Base-by-base conservation (phyloP, 2,113 vertebrate species). In the Dicerorhinus sumatrensis region DNA sequence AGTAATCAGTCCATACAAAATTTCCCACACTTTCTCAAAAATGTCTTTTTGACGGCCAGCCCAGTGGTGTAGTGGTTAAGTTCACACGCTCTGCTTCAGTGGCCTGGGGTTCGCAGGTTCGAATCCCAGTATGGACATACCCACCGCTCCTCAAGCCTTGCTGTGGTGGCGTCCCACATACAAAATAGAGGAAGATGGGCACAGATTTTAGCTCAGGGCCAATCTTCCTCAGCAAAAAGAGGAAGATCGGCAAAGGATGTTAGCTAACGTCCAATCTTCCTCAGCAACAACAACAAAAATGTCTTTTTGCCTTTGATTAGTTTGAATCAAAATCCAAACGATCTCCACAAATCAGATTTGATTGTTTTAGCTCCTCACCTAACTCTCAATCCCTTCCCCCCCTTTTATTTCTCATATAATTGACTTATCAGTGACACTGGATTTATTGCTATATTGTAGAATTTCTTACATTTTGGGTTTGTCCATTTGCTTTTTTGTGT, bases 381-480 rank as follows among this genome's bases (percentile, higher is more conserved):
- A 79, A 39, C 1, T 11, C 1, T 27, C 2, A 21, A 5, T 33
- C 36, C 16, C 16, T 23, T 31, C 14, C 63, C 39, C 33, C 31
- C 17, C 11, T 13, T 65, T 77, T 42, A 42, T 42, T 42, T 3
- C 18, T 36, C 27, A n/a, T 63, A 8, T 9, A 6, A 0, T 42
- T 70, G 23, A 20, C 27, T 92, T 76, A 51, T 42, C 62, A 77
- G 14, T 86, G n/a, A 94, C 85, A 93, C 6, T 46, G 8, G 25
- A 8, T 73, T 76, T 42, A 70, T 72, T 81, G 7, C 91, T 42
- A 25, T 72, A 3, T 69, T 87, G 29, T 46, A 92, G 42, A 77
- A 70, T 83, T 90, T 48, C n/a, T 73, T 42, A 88, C 8, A 88
- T 76, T 85, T 95, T 69, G 5, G 56, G 81, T 85, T 91, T 54